These are phyloP conservation scores for Cassiopea xamachana DNA, from an alignment of 30 jellyfish, hydroid and myxozoan genomes.

Conservation along the genomic window DNA sequence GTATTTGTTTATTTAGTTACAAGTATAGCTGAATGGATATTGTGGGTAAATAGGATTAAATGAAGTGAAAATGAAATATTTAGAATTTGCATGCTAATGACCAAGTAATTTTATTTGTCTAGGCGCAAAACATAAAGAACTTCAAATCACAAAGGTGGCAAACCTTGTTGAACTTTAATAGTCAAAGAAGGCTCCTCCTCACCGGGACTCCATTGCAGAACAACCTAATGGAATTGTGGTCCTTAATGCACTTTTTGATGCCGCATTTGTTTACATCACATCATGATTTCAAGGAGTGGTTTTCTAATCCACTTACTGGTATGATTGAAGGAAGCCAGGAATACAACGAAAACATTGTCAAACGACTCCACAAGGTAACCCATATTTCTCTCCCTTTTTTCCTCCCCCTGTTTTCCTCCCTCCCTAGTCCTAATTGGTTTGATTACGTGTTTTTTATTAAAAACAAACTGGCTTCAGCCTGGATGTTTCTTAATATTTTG, in stretches of 20 bases:
- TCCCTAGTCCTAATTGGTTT: not conserved
- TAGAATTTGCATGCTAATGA: no score
- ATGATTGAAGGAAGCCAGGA: constrained; percentile 99
- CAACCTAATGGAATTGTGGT: constrained; percentile 98
- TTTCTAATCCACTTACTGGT: constrained; percentile 97
- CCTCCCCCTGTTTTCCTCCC: not conserved
- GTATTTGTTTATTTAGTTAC: no score
- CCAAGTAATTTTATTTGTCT: not conserved
- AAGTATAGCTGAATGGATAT: no score
- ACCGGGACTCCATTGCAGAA: constrained; percentile 99
- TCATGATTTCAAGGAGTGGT: constrained; percentile 99
- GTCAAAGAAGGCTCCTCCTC: constrained; percentile 93
- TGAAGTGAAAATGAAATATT: no score
- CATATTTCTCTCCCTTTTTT: not conserved
- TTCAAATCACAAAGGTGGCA: constrained; percentile 99
- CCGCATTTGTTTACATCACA: constrained; percentile 95
- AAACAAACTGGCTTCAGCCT: no score
- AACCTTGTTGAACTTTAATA: constrained; percentile 89
- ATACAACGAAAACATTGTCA: constrained; percentile 88
- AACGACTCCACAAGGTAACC: constrained; percentile 87
- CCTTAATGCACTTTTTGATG: constrained; percentile 97
- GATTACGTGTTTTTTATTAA: no score
- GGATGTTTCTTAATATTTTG: no score
- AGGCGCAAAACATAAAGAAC: constrained; percentile 98
- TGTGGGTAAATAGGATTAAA: no score